Evolutionary conservation across 2,888 invertebrate species (phyloP), one percentile per base, ranked within the genome.

Genomic region (Eilema caniola): DNA sequence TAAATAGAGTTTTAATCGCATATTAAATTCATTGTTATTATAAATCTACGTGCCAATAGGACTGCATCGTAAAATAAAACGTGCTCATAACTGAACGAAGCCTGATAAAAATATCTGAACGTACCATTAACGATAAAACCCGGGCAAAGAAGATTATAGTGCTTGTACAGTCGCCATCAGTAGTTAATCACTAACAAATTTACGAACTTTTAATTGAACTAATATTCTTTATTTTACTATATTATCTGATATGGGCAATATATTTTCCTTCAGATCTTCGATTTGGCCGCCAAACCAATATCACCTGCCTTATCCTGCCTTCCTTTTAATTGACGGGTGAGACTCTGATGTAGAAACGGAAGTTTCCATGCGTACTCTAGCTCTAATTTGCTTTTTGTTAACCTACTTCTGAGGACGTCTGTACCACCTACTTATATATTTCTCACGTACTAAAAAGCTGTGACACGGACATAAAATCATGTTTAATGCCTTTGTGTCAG

Each of bases 21-120:
- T n/a, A n/a, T 5, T 47, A 47, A 47, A 53, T 20, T 37, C 23
- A 47, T 47, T 20, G 33, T 61, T 25, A 60, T 53, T 53, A 53
- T 53, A 25, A 41, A 47, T 47, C 61, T 31, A 64, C 69, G 69
- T 69, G 64, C 60, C 33, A 37, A 25, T 31, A 64, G 47, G 33
- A 11, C 7, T 53, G 8, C 62, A 33, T 62, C 47, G 28, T 41
- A 56, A 66, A 56, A 25, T 33, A 8, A 62, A 57, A 70, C 70
- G 70, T 70, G 70, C 61, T 37, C 47, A 28, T 23, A 23, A 24
- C 25, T 28, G 60, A 64, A 59, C 41, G 25, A 31, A 64, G 28
- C 53, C 53, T 61, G 61, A 69, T 69, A 53, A 64, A 65, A 65
- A 59, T 53, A 62, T 59, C 57, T 23, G 24, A 60, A 64, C 53